Base-by-base conservation (phyloP, 2,888 invertebrate genomes). In the Ramazzottius varieornatus region DNA sequence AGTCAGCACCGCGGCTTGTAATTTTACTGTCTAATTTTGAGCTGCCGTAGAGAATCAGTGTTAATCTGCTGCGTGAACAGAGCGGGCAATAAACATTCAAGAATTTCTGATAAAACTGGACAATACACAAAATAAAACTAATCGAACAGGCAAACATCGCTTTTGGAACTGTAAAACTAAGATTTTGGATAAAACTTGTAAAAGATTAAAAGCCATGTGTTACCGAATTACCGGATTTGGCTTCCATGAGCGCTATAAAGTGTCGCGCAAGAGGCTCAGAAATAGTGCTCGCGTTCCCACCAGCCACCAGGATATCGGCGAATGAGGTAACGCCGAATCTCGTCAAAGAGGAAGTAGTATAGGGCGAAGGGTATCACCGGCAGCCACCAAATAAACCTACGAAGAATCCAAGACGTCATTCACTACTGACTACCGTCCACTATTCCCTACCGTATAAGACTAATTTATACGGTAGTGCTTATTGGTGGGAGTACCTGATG, bases 341-440 rank as follows among this genome's bases (percentile, higher is more conserved):
- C 54, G 54, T 54, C 54, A 29, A 54, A 54, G 54, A 29, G 16
- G 54, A 54, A 54, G 29, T 16, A 54, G 54, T 24, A 54, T 4
- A 54, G 13, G n/a, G 54, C 54, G 24, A 54, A 54, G 54, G 54
- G 54, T 8, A 54, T 16, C 29, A 54, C 29, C 20, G 54, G 54
- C 54, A 54, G 29, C 54, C 54, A 54, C 54, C 54, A 54, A 8
- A 54, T 29, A 54, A 54, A 54, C 54, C 54, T 54, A 29, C 4
- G 8, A 4, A 54, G 29, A 24, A 24, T 16, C 20, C 16, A 4
- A 4, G 24, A 54, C 8, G 24, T 54, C 4, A 8, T 8, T 40
- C 20, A n/a, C n/a, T n/a, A n/a, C n/a, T n/a, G n/a, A n/a, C n/a
- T n/a, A n/a, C n/a, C n/a, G n/a, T n/a, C n/a, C n/a, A 40, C 20